These are phyloP conservation scores for Seriola dumerili DNA, from an alignment of 2,113 vertebrate genomes.

Conservation along the genomic window DNA sequence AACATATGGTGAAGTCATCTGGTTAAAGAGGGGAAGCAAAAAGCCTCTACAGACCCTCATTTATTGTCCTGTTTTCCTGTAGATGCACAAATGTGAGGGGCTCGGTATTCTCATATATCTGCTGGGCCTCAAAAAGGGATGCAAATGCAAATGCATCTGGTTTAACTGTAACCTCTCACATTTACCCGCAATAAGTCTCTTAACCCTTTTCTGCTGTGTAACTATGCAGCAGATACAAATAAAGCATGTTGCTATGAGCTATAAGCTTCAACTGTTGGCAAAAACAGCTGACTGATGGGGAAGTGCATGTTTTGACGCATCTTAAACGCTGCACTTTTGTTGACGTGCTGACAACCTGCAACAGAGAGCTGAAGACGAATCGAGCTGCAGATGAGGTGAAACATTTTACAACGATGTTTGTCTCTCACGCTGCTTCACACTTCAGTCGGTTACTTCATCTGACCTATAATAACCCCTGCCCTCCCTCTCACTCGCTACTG, in stretches of 20 bases:
- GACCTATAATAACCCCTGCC: constrained; percentile 59
- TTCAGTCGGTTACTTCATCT: constrained; percentile 33
- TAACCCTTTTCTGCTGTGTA: background rate
- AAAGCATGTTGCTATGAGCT: background rate
- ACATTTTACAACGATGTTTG: background rate
- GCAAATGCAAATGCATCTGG: constrained; percentile 2
- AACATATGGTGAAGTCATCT: constrained; percentile 61
- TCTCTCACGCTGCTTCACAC: background rate
- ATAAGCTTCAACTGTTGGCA: background rate
- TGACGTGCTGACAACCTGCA: constrained; percentile 3
- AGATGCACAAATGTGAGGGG: background rate
- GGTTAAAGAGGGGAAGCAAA: constrained; percentile 31
- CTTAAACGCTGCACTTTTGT: background rate
- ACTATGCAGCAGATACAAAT: background rate
- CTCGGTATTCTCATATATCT: background rate
- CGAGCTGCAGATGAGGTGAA: constrained; percentile 16
- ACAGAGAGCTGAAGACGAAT: background rate
- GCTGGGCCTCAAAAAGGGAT: constrained; percentile 4
- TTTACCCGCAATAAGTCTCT: background rate
- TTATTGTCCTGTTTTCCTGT: constrained; percentile 45
- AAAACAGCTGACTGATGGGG: background rate
- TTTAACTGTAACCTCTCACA: constrained; percentile 4
- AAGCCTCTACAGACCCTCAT: constrained; percentile 27
- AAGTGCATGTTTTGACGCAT: constrained; percentile 1
- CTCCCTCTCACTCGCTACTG: background rate